phyloP scores from a whole-genome alignment of 1,140 invertebrate genomes.

The Caenorhabditis remanei region DNA sequence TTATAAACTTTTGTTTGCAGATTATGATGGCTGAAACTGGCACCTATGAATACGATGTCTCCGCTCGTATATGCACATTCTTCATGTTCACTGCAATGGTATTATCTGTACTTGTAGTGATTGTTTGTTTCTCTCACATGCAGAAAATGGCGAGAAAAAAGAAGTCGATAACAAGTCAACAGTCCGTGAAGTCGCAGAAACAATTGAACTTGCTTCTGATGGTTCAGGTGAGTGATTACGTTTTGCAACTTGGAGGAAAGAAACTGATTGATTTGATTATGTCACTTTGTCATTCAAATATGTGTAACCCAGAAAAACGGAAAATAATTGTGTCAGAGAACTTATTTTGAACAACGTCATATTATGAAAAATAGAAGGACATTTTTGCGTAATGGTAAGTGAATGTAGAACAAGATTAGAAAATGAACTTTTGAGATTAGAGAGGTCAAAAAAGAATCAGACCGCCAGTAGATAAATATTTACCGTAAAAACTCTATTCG shows the following conservation, averaged over 20 bases:
- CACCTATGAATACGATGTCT: background rate
- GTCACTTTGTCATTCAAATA: too few relatives aligned
- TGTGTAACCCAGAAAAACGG: too few relatives aligned
- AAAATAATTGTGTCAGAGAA: too few relatives aligned
- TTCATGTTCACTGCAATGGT: constrained; percentile 26
- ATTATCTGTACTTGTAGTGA: background rate
- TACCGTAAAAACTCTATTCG: too few relatives aligned
- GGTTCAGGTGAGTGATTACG: background rate
- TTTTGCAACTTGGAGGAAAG: background rate
- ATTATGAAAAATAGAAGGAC: too few relatives aligned
- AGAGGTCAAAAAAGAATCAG: too few relatives aligned
- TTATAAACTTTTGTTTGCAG: background rate
- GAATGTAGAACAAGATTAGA: too few relatives aligned
- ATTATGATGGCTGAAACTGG: background rate
- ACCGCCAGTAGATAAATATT: too few relatives aligned
- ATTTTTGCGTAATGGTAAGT: too few relatives aligned
- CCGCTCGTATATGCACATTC: constrained; percentile 6
- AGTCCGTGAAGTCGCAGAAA: constrained; percentile 3
- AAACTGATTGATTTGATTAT: background rate
- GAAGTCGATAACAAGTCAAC: background rate
- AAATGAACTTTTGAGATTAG: too few relatives aligned
- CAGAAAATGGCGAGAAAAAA: background rate
- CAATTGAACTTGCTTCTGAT: constrained; percentile 21
- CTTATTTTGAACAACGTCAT: too few relatives aligned
- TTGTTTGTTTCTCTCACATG: constrained; percentile 28